Evolutionary conservation across 2,113 vertebrate genomes (phyloP).

Genomic region (Caranx ignobilis): DNA sequence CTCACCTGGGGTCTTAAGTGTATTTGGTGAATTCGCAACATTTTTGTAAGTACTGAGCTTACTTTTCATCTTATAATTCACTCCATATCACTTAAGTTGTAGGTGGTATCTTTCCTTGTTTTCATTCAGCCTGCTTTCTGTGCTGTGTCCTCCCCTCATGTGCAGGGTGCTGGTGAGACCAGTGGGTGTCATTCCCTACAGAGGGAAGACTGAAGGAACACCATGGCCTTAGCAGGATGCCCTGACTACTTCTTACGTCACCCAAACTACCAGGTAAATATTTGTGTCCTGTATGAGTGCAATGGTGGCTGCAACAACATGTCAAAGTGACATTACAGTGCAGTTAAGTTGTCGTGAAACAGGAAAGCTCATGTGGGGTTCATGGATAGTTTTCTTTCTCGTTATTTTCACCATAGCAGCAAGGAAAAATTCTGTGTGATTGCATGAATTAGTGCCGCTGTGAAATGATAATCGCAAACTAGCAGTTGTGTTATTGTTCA

Average conservation of each 20-base stretch:
- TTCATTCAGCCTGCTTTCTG: neutral
- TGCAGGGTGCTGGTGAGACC: conserved; percentile 58
- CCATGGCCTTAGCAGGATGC: conserved; percentile 93
- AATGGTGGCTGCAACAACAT: neutral
- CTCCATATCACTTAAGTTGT: neutral
- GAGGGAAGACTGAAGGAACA: conserved; percentile 66
- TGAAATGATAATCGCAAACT: no score
- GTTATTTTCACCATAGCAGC: neutral
- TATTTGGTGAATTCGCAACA: neutral
- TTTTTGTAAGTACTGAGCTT: neutral
- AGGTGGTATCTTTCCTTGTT: neutral
- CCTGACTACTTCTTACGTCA: conserved; percentile 91
- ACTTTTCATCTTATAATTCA: neutral
- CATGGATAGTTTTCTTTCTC: neutral
- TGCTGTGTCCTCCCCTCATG: conserved; percentile 9
- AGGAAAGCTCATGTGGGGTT: neutral
- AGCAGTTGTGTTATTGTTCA: no score
- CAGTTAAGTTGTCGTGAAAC: conserved; percentile 4
- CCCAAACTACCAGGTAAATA: conserved; percentile 86
- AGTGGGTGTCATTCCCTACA: conserved; percentile 76
- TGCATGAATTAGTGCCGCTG: no score
- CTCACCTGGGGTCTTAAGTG: neutral
- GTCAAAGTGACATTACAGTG: neutral
- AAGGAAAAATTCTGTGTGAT: neutral
- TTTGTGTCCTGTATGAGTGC: neutral